Evolutionary conservation across 2,888 invertebrate genomes (phyloP).

Genomic region (Anarsia innoxiella): DNA sequence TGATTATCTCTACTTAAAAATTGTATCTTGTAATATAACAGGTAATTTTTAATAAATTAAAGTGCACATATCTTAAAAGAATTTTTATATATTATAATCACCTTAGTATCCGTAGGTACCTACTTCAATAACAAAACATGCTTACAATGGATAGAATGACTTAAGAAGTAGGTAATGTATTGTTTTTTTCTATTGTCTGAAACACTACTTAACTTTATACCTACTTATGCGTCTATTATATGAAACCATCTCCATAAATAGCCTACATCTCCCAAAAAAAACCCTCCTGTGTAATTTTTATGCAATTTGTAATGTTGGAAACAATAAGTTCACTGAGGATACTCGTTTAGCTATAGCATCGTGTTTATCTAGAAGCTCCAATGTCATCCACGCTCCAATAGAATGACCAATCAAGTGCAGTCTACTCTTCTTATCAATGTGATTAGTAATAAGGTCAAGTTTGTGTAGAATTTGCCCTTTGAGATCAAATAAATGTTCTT

Average conservation of each 20-base stretch:
- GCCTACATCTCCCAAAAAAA: no score
- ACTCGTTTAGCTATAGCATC: conserved; percentile 71
- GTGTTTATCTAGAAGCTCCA: conserved; percentile 80
- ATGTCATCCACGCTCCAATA: conserved; percentile 89
- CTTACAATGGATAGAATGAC: no score
- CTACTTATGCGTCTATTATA: no score
- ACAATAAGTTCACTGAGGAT: conserved; percentile 82
- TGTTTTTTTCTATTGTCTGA: no score
- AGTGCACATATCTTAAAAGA: conserved; percentile 49
- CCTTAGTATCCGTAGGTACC: not conserved
- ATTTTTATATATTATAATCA: no score
- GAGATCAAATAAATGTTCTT: conserved; percentile 80
- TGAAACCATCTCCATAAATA: no score
- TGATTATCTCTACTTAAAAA: conserved; percentile 20
- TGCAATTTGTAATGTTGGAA: conserved; percentile 92
- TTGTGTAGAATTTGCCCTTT: conserved; percentile 88
- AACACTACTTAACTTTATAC: no score
- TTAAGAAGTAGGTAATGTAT: no score
- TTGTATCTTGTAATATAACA: conserved; percentile 43
- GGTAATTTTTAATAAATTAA: conserved; percentile 54
- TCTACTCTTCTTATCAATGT: conserved; percentile 81
- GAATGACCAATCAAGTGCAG: conserved; percentile 93
- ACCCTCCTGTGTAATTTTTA: no score
- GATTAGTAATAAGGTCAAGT: conserved; percentile 82
- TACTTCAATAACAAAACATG: no score